Evolutionary conservation across 2,888 invertebrate species (phyloP).

Genomic region (Parelbella ahira): DNA sequence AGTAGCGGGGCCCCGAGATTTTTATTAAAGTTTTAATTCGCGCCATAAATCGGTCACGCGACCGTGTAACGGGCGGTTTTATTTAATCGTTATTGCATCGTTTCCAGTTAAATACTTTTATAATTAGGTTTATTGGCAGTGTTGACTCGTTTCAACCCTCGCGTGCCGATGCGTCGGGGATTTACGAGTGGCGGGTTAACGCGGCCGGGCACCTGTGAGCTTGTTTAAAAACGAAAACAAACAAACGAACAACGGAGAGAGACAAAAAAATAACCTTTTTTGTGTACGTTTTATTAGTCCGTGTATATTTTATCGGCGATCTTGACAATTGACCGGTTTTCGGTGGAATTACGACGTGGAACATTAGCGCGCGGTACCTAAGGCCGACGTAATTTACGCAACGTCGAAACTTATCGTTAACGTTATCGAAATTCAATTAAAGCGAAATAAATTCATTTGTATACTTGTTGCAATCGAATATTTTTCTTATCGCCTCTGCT

Average conservation of each 20-base stretch:
- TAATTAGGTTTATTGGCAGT: conserved; percentile 58
- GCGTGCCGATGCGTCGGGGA: conserved; percentile 33
- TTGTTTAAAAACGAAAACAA: conserved; percentile 2
- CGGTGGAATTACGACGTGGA: conserved; percentile 16
- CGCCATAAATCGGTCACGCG: conserved; percentile 22
- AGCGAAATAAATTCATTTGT: conserved; percentile 7
- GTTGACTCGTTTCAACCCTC: conserved; percentile 41
- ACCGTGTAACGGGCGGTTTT: conserved; percentile 24
- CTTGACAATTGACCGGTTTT: conserved; percentile 23
- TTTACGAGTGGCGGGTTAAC: conserved; percentile 25
- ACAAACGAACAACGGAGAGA: too few species aligned
- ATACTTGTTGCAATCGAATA: conserved; percentile 12
- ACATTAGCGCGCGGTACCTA: conserved; percentile 1
- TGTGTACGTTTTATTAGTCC: conserved; percentile 16
- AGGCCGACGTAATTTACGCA: too few species aligned
- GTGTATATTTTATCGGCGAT: conserved; percentile 21
- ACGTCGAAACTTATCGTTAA: conserved; percentile 5
- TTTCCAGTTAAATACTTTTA: conserved; percentile 43
- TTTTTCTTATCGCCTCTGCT: too few species aligned
- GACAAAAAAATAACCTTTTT: conserved; percentile 1
- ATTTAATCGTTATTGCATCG: conserved; percentile 22
- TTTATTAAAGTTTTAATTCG: conserved; percentile 24
- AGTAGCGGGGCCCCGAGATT: conserved; percentile 19
- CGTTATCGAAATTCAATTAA: conserved; percentile 13
- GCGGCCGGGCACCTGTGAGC: neutral